phyloP scores from a whole-genome alignment of 1,140 invertebrate genomes.

The Cylas formicarius region DNA sequence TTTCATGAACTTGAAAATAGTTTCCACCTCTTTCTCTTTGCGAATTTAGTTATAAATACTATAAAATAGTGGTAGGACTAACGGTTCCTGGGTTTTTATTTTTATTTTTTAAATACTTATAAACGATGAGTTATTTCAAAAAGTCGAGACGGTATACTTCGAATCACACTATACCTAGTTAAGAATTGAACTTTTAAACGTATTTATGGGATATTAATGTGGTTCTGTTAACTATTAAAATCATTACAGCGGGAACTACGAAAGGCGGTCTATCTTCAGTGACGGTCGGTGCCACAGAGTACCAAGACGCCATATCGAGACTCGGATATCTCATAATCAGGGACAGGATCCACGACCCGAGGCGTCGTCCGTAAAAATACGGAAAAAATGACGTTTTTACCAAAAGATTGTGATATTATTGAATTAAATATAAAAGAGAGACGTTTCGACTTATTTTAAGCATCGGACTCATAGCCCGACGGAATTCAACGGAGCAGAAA shows the following conservation, averaged over 20 bases:
- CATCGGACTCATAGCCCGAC: not conserved
- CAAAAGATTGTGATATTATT: not conserved
- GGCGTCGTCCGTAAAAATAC: constrained; percentile 11
- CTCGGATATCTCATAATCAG: constrained; percentile 51
- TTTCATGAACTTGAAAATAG: too few species aligned
- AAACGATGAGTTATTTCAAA: not conserved
- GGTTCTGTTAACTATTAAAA: constrained; percentile 4
- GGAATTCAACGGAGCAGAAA: not conserved
- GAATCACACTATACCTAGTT: constrained; percentile 3
- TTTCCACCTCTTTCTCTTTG: too few species aligned
- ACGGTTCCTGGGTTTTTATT: not conserved
- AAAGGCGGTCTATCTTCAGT: constrained; percentile 21
- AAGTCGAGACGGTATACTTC: constrained; percentile 21
- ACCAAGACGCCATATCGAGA: constrained; percentile 51
- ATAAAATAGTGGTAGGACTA: too few species aligned
- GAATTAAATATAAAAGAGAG: not conserved
- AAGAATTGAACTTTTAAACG: not conserved
- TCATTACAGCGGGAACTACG: constrained; percentile 24
- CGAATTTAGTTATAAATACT: too few species aligned
- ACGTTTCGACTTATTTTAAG: not conserved
- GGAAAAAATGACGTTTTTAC: not conserved
- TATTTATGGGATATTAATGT: too few species aligned
- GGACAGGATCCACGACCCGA: constrained; percentile 45
- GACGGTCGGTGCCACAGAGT: constrained; percentile 45
- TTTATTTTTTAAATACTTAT: not conserved